Conservation (phyloP, 1,140 invertebrate species). For the Lordiphosa collinella region DNA sequence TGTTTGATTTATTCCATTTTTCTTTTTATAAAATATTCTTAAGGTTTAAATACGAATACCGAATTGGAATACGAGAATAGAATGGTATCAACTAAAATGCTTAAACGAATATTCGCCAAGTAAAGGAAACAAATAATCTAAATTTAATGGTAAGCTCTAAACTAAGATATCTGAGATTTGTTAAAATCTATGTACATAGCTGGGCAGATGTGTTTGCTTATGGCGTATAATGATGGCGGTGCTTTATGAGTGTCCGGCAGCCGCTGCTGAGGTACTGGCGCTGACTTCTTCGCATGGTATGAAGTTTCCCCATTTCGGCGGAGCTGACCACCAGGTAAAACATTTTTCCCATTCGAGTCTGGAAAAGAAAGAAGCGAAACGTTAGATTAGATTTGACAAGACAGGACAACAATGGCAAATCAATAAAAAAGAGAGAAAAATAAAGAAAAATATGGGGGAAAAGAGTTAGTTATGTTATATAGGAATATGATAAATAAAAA, state of each 20-base stretch:
- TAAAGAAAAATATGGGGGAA: too few species aligned
- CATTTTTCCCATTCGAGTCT: constrained; percentile 89
- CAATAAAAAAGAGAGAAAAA: background rate
- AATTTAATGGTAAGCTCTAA: constrained; percentile 29
- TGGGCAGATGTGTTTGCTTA: constrained; percentile 16
- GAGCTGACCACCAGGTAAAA: constrained; percentile 92
- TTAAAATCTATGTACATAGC: constrained; percentile 61
- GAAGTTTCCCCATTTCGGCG: constrained; percentile 77
- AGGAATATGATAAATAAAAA: too few species aligned
- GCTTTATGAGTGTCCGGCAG: constrained; percentile 41
- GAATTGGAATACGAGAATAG: constrained; percentile 45
- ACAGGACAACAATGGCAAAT: background rate
- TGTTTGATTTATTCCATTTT: too few species aligned
- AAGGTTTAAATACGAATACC: constrained; percentile 39
- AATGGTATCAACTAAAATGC: constrained; percentile 21
- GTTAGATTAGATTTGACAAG: background rate
- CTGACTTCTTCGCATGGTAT: constrained; percentile 77
- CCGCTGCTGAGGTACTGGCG: constrained; percentile 52
- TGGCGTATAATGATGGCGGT: constrained; percentile 8
- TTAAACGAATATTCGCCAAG: constrained; percentile 72
- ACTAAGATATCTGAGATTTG: constrained; percentile 33
- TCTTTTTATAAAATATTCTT: constrained; percentile 36
- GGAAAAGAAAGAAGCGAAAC: constrained; percentile 3
- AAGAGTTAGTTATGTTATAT: too few species aligned
- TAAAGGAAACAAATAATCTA: constrained; percentile 32